These are phyloP conservation scores for Catostylus mosaicus DNA, from an alignment of 30 jellyfish, hydroid and myxozoan genomes.

Conservation along the genomic window DNA sequence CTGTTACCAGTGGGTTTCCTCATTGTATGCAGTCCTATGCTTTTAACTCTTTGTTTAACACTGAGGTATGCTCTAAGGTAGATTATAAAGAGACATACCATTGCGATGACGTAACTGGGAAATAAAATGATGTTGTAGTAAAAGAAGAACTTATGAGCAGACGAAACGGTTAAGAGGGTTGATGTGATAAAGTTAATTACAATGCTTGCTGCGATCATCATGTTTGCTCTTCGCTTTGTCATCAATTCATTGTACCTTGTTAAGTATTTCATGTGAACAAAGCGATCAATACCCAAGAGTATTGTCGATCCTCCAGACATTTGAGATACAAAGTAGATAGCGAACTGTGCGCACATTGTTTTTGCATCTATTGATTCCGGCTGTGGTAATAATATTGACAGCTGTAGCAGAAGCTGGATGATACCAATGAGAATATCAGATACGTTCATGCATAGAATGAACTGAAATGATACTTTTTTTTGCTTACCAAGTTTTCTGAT, in stretches of 20 bases:
- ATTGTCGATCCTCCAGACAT: slow-evolving; percentile 41
- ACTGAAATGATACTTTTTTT: slow-evolving; percentile 18
- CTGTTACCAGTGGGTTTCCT: background rate
- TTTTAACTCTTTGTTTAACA: background rate
- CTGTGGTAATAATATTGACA: slow-evolving; percentile 11
- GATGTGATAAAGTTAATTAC: background rate
- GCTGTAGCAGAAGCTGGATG: slow-evolving; percentile 31
- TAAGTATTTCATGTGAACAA: slow-evolving; percentile 52
- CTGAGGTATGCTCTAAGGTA: slow-evolving; percentile 25
- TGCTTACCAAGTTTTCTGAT: slow-evolving; percentile 17
- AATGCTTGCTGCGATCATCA: background rate
- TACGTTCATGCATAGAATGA: slow-evolving; percentile 35
- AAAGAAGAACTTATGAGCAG: slow-evolving; percentile 21
- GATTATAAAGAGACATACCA: background rate
- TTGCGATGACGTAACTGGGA: background rate
- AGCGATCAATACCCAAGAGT: slow-evolving; percentile 34
- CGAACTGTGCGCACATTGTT: background rate
- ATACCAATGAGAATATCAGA: slow-evolving; percentile 45
- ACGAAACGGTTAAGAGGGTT: background rate
- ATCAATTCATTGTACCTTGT: slow-evolving; percentile 22
- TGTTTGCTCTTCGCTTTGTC: background rate
- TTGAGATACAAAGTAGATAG: slow-evolving; percentile 9
- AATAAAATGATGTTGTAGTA: slow-evolving; percentile 4
- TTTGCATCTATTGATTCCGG: slow-evolving; percentile 1
- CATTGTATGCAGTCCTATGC: background rate